phyloP scores from a whole-genome alignment of 2,113 vertebrate genomes.

The Hystrix brachyura region DNA sequence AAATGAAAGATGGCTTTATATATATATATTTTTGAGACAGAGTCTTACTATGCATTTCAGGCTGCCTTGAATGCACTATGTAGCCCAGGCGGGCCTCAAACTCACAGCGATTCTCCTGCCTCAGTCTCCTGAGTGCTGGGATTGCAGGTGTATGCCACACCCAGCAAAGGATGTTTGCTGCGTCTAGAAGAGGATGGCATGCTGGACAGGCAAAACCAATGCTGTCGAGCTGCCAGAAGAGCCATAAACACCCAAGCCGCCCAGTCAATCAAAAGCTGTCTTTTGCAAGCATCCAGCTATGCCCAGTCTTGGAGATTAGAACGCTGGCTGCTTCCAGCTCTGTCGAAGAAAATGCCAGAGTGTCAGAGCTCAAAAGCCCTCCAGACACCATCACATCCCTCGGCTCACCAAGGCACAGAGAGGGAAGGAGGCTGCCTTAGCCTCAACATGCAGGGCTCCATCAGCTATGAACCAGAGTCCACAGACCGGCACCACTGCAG shows the following conservation, averaged over 20 bases:
- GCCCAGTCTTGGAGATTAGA: constrained; percentile 4
- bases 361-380: constrained; percentile 15
- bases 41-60: too few species aligned
- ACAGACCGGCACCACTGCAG: constrained; percentile 14
- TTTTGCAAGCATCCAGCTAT: constrained; percentile 2
- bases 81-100: too few species aligned
- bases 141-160: too few species aligned
- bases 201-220: neutral
- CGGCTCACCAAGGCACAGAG: neutral
- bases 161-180: neutral
- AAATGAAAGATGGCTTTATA: neutral
- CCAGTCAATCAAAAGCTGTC: constrained; percentile 22
- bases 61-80: too few species aligned
- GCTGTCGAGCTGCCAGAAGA: constrained; percentile 24
- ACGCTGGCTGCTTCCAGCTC: constrained; percentile 28
- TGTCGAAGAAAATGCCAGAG: constrained; percentile 59
- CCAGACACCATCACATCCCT: neutral
- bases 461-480: neutral
- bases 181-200: neutral
- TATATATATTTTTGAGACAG: too few species aligned
- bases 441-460: neutral
- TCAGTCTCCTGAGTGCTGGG: too few species aligned
- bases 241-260: constrained; percentile 23
- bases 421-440: neutral
- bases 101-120: too few species aligned